phyloP scores from a whole-genome alignment of 2,797 vertebrate species.

The Sebastes kiyomatsui region DNA sequence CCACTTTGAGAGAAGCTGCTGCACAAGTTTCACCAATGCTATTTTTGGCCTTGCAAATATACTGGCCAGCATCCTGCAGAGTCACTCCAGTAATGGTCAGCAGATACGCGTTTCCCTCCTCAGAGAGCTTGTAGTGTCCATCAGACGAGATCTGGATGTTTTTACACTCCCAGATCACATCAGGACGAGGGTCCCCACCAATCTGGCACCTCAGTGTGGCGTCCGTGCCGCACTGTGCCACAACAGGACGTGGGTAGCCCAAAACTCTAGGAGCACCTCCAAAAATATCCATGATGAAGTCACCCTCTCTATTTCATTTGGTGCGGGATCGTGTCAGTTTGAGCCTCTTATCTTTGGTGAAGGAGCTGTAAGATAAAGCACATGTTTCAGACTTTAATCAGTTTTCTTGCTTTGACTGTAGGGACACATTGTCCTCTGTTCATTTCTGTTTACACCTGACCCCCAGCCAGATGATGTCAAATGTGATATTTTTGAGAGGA shows the following conservation, averaged over 20 bases:
- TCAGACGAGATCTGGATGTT: constrained; percentile 82
- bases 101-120: constrained; percentile 88
- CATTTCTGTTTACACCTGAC: not conserved
- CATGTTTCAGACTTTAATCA: not conserved
- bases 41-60: constrained; percentile 92
- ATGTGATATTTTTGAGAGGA: not conserved
- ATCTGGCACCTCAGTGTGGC: constrained; percentile 91
- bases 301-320: not conserved
- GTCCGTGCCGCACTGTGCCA: constrained; percentile 83
- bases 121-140: constrained; percentile 83
- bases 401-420: not conserved
- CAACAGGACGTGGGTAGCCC: constrained; percentile 89
- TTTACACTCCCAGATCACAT: constrained; percentile 92
- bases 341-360: constrained; percentile 3
- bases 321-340: not conserved
- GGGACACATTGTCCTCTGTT: no score
- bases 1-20: constrained; percentile 89
- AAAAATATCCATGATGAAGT: constrained; percentile 84
- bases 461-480: not conserved
- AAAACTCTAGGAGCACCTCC: constrained; percentile 92
- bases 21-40: constrained; percentile 90
- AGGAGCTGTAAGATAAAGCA: constrained; percentile 36
- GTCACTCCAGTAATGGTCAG: constrained; percentile 84
- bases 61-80: constrained; percentile 89
- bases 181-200: constrained; percentile 88